Evolutionary conservation across 2,888 invertebrate genomes (phyloP), one percentile per base, ranked within the genome.

Genomic region (Erebia epiphron): DNA sequence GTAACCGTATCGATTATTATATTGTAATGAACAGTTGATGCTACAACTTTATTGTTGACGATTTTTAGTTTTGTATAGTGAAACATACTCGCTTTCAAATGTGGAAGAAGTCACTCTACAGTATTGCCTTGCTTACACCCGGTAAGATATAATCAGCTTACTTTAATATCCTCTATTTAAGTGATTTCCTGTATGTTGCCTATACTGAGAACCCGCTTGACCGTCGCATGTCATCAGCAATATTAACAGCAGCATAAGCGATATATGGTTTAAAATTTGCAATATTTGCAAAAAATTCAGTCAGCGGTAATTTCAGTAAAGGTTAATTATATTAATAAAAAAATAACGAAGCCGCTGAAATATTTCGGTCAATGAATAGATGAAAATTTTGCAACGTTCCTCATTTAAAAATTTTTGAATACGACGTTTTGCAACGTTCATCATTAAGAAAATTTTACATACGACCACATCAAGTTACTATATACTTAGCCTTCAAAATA

Each of bases 21-120:
- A 87, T 85, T 89, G 86, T 90, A 86, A 81, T 86, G 86, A 89
- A 90, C 89, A 89, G 91, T 91, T 91, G 86, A 90, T 89, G 92
- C 92, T 92, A 91, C 88, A 89, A 91, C 87, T 84, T 87, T 83
- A 79, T 80, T 87, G 87, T 91, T 91, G 89, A 91, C 87, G 86
- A 89, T 89, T 91, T 89, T 91, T 91, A 90, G 88, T 91, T 92
- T 87, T 90, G 91, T 92, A 91, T 93, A 93, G 92, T 91, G 92
- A 92, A 88, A 92, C 88, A 90, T 92, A 86, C 89, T 92, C 90
- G 91, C 92, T 93, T 93, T 90, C 88, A 90, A 92, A 91, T 91
- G 91, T 92, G 92, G 92, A 93, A 92, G 92, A 92, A 90, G 92
- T 92, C 92, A 93, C 91, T 90, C 92, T 89, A 89, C 92, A 92